Conservation (phyloP, 2,888 invertebrate genomes). For the Germaria angustata region DNA sequence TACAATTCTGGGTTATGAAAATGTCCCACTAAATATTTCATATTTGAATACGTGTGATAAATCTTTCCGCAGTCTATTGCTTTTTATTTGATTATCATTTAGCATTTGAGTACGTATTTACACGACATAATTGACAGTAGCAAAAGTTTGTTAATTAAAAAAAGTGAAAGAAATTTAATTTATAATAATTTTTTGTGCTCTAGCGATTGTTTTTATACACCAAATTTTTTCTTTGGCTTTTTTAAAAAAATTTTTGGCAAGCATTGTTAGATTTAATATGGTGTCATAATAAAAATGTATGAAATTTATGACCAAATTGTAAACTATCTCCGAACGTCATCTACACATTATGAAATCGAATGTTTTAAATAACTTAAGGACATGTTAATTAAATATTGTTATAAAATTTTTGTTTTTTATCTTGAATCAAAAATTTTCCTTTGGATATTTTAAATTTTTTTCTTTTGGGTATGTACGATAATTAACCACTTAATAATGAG, state of each 20-base stretch:
- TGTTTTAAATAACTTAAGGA: not conserved
- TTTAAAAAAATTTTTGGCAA: slow-evolving; percentile 35
- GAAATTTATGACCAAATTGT: not conserved
- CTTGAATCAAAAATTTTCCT: too few relatives aligned
- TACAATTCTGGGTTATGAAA: too few relatives aligned
- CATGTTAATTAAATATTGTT: not conserved
- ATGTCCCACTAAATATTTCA: too few relatives aligned
- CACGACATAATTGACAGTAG: slow-evolving; percentile 52
- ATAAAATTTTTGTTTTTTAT: too few relatives aligned
- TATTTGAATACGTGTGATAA: too few relatives aligned
- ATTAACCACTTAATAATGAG: too few relatives aligned
- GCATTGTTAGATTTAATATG: not conserved
- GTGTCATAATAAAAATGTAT: too few relatives aligned
- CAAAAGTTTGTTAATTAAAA: slow-evolving; percentile 51
- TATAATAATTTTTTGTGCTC: slow-evolving; percentile 35
- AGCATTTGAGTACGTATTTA: slow-evolving; percentile 1
- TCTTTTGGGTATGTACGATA: too few relatives aligned
- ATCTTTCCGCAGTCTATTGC: too few relatives aligned
- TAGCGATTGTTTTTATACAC: slow-evolving; percentile 15
- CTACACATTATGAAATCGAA: not conserved
- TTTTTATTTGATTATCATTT: not conserved
- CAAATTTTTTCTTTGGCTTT: slow-evolving; percentile 12
- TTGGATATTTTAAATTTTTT: too few relatives aligned
- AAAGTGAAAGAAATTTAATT: slow-evolving; percentile 8
- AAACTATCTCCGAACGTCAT: slow-evolving; percentile 6